Base-by-base conservation (phyloP, 2,797 vertebrate species). In the Sebastiscus albofasciatus region DNA sequence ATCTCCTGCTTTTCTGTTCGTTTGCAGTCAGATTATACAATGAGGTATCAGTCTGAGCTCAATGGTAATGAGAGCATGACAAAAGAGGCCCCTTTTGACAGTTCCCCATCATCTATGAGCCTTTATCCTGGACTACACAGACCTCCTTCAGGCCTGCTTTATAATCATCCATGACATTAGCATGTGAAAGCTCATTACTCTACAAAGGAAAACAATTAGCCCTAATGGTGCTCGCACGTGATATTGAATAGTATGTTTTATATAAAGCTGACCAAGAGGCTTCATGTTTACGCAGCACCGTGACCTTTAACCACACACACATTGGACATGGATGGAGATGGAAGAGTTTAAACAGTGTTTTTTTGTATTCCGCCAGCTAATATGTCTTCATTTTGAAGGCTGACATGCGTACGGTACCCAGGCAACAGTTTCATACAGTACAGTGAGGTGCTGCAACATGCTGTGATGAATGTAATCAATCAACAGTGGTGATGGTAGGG, bases 401-500 rank as follows among this genome's bases (percentile, higher is more conserved):
- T 76, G 77, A 84, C 83, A 64, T 22, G 67, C 55, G 55, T 42
- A 26, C 52, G 4, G 72, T 59, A 61, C 9, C 29, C 29, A 72
- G 67, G 24, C 82, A 76, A 76, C 72, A 72, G 75, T 42, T 79
- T 86, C 68, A 61, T 68, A 70, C 72, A 59, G 80, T 46, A 42
- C 75, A 81, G 80, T 76, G 34, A 62, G 56, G 49, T 31, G 33
- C 74, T 60, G 75, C 31, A n/a, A 84, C 80, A 81, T 29, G 42
- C 75, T 77, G 52, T 70, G 71, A 90, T 86, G 83, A 88, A 78
- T 74, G 79, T 79, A 84, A 93, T 92, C 77, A 88, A 90, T 93
- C 82, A 71, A 71, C 76, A 29, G 34, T 10, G 42, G 75, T 54
- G 68, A 84, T 75, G 76, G 71, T 54, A 49, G 79, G 67, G 66